These are phyloP conservation scores for Microcebus griseorufus DNA, from an alignment of 2,113 vertebrate species.

Conservation along the genomic window DNA sequence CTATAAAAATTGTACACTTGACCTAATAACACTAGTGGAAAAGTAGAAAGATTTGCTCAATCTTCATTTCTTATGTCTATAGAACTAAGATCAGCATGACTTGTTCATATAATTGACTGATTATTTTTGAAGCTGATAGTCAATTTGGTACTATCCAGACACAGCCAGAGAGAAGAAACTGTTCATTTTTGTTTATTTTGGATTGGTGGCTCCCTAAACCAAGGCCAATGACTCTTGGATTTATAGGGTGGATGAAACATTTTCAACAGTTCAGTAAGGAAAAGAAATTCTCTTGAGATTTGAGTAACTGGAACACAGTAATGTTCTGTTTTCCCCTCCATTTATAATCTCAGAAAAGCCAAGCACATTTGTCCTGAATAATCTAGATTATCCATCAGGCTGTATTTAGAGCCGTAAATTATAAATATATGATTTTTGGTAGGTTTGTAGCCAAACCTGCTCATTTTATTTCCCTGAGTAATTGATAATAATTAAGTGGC, in stretches of 20 bases:
- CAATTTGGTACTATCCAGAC: constrained; percentile 47
- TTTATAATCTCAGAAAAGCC: constrained; percentile 42
- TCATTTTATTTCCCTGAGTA: constrained; percentile 10
- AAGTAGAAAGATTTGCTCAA: constrained; percentile 7
- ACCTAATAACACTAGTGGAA: not conserved
- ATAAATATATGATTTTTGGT: constrained; percentile 47
- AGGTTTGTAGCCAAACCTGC: constrained; percentile 53
- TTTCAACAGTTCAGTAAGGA: constrained; percentile 61
- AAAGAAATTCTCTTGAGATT: constrained; percentile 56
- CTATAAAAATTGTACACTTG: not conserved
- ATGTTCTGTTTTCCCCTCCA: constrained; percentile 16
- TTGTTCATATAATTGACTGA: constrained; percentile 39
- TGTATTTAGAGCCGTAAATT: constrained; percentile 12
- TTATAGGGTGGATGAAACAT: constrained; percentile 65
- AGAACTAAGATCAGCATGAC: not conserved
- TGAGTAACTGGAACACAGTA: constrained; percentile 12
- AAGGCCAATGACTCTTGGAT: constrained; percentile 50
- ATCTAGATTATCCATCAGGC: constrained; percentile 51
- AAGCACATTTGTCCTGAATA: constrained; percentile 51
- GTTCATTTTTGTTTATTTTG: constrained; percentile 65
- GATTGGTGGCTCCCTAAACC: constrained; percentile 39
- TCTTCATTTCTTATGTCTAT: constrained; percentile 24
- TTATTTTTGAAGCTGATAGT: constrained; percentile 57
- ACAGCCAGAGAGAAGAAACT: constrained; percentile 47
- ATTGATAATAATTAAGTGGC: constrained; percentile 68